Conservation (phyloP, 2,888 invertebrate species). For the Pterobdella sp. region DNA sequence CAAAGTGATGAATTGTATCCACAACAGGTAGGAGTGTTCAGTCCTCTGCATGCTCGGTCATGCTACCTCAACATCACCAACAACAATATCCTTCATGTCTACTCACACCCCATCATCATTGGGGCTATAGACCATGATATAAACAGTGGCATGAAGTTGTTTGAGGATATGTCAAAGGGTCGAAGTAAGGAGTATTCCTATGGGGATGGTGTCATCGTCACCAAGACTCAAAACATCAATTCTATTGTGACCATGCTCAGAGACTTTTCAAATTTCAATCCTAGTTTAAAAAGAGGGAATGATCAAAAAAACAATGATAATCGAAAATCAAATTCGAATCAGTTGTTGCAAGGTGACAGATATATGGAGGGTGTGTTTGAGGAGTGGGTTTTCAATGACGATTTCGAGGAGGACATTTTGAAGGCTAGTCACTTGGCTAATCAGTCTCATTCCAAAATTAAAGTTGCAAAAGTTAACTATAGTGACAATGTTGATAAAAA, state of each 20-base stretch:
- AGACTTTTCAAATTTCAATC: not conserved
- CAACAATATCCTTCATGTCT: not conserved
- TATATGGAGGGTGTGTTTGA: not conserved
- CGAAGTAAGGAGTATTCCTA: not conserved
- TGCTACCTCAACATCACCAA: not conserved
- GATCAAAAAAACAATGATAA: not conserved
- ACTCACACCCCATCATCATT: not conserved
- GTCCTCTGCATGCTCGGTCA: not conserved
- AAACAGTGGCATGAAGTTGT: not conserved
- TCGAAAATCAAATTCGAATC: too few relatives aligned
- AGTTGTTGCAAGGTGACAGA: too few relatives aligned
- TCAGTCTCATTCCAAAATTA: not conserved
- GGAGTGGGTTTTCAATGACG: not conserved
- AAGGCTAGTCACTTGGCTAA: not conserved
- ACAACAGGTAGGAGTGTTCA: not conserved
- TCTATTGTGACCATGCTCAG: not conserved
- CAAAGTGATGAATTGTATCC: too few relatives aligned
- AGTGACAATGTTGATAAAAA: not conserved
- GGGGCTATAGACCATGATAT: not conserved
- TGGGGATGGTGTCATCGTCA: not conserved
- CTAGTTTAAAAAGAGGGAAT: not conserved
- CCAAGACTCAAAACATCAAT: not conserved
- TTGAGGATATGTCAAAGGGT: not conserved
- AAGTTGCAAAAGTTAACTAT: not conserved
- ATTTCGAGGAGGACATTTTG: not conserved